Conservation (phyloP, 2,888 invertebrate species). For the Alsophila aescularia region DNA sequence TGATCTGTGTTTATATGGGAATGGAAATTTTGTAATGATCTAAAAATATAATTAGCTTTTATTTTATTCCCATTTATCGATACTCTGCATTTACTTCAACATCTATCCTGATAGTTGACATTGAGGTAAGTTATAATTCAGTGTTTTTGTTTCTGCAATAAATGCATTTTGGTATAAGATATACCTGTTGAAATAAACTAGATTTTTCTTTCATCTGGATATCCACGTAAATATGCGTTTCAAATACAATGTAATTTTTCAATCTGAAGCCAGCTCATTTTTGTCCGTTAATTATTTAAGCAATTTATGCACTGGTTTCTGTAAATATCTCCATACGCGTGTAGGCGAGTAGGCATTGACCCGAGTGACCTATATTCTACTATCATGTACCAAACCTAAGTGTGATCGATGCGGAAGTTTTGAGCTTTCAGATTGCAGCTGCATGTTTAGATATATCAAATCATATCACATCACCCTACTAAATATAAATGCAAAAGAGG, state of each 20-base stretch:
- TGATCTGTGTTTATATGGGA: constrained; percentile 14
- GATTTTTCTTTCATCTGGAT: background rate
- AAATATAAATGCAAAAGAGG: too few species aligned
- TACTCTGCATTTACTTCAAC: constrained; percentile 9
- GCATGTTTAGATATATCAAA: background rate
- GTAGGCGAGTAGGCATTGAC: constrained; percentile 20
- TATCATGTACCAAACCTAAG: background rate
- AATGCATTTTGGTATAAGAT: background rate
- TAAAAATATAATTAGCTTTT: constrained; percentile 25
- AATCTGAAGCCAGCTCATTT: too few species aligned
- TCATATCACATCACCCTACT: too few species aligned
- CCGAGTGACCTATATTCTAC: constrained; percentile 36
- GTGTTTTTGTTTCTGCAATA: constrained; percentile 26
- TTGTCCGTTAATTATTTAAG: background rate
- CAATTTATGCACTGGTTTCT: background rate
- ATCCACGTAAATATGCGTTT: background rate
- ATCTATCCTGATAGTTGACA: constrained; percentile 14
- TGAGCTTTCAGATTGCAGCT: background rate
- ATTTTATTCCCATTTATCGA: constrained; percentile 41
- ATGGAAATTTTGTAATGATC: constrained; percentile 11
- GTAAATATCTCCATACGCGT: background rate
- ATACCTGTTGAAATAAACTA: background rate
- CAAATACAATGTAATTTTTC: too few species aligned
- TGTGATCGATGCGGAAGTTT: constrained; percentile 2
- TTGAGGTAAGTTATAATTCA: constrained; percentile 41